Percentiles rank a stretch among this genome's conserved stretches.
phyloP scores from a whole-genome alignment of 2,888 invertebrate species.

The Andricus curvator region DNA sequence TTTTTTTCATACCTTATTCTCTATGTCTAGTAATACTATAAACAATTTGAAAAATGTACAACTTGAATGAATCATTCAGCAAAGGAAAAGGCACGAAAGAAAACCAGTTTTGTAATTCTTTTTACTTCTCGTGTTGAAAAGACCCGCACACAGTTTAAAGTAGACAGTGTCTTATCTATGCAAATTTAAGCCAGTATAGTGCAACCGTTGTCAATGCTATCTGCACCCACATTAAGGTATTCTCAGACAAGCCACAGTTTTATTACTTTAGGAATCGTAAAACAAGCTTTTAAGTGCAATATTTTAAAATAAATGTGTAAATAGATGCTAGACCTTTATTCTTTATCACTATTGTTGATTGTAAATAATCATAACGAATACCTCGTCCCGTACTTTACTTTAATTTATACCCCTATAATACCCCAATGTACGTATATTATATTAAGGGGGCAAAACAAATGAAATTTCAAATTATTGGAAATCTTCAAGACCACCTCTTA shows the following conservation, averaged over 20 bases:
- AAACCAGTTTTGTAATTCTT: neutral
- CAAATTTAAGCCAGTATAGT: neutral
- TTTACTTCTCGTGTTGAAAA: neutral
- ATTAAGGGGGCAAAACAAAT: too few relatives aligned
- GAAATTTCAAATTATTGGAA: neutral
- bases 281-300: neutral
- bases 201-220: neutral
- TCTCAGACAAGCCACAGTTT: neutral
- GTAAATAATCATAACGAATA: neutral
- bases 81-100: neutral
- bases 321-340: neutral
- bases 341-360: neutral
- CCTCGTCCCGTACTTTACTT: neutral
- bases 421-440: too few relatives aligned
- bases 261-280: neutral
- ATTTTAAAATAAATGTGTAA: neutral
- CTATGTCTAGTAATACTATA: neutral
- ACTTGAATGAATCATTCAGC: neutral
- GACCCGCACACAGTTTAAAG: neutral
- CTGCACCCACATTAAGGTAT: neutral
- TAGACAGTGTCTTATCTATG: conserved; percentile 6
- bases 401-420: too few relatives aligned
- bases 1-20: neutral
- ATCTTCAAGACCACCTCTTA: neutral
- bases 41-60: neutral